phyloP scores from a whole-genome alignment of 2,888 invertebrate species.

The Pelosia muscerda region DNA sequence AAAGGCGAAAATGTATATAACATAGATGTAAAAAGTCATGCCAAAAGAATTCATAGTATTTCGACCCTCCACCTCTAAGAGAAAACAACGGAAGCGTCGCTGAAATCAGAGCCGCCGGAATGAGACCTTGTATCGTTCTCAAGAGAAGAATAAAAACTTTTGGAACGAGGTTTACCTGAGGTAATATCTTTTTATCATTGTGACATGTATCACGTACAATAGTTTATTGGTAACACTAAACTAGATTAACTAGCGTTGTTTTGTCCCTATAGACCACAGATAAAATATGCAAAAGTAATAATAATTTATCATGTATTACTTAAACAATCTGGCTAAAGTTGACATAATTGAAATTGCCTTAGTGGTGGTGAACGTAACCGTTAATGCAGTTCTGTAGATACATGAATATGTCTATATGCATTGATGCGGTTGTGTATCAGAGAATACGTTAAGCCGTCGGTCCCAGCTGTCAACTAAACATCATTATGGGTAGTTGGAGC shows the following conservation, averaged over 20 bases:
- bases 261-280: not conserved
- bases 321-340: too few relatives aligned
- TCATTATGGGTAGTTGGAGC: too few relatives aligned
- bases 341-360: too few relatives aligned
- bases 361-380: too few relatives aligned
- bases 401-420: too few relatives aligned
- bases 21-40: not conserved
- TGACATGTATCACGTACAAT: not conserved
- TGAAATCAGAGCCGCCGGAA: not conserved
- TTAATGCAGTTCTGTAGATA: too few relatives aligned
- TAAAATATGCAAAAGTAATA: not conserved
- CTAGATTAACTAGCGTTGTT: not conserved
- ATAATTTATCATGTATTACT: too few relatives aligned
- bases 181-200: slow-evolving; percentile 1
- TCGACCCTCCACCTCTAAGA: not conserved
- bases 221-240: slow-evolving; percentile 2
- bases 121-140: not conserved
- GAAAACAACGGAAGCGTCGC: not conserved
- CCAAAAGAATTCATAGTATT: not conserved
- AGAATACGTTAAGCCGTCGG: too few relatives aligned
- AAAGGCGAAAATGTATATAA: too few relatives aligned
- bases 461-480: too few relatives aligned
- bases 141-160: slow-evolving; percentile 1
- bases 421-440: too few relatives aligned
- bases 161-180: not conserved